These are phyloP conservation scores for Hydrotaea diabolus DNA, from an alignment of 2,888 invertebrate species.

Conservation along the genomic window DNA sequence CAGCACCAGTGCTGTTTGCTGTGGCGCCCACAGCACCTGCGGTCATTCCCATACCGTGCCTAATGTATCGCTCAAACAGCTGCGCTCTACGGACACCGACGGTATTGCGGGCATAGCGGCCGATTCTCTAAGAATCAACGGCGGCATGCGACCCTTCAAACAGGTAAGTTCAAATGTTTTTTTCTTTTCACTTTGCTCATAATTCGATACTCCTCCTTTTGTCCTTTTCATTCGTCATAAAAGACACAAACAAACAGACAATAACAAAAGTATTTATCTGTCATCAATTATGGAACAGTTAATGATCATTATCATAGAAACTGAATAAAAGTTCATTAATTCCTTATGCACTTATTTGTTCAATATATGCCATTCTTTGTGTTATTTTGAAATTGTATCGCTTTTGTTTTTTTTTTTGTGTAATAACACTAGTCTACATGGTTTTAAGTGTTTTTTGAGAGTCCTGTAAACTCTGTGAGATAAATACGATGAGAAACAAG, in stretches of 20 bases:
- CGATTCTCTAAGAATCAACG: constrained; percentile 97
- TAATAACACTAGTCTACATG: no score
- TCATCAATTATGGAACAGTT: neutral
- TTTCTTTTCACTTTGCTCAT: constrained; percentile 20
- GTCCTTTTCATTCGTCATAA: neutral
- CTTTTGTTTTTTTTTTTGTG: no score
- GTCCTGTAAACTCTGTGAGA: no score
- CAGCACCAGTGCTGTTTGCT: constrained; percentile 81
- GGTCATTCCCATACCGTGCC: constrained; percentile 86
- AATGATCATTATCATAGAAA: no score
- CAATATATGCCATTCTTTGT: no score
- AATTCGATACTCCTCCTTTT: neutral
- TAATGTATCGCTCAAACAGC: constrained; percentile 92
- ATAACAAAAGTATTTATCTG: neutral
- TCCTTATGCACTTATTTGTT: no score
- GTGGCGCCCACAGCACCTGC: constrained; percentile 84
- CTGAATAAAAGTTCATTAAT: no score
- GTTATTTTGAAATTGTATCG: no score
- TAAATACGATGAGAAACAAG: no score
- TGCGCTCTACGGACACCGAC: constrained; percentile 89
- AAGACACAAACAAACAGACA: no score
- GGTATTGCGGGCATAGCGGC: constrained; percentile 97
- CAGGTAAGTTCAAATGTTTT: constrained; percentile 84
- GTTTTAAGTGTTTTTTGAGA: no score
- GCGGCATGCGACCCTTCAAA: constrained; percentile 97